phyloP scores from a whole-genome alignment of 2,888 invertebrate genomes.

The Strigamia transsilvanica region DNA sequence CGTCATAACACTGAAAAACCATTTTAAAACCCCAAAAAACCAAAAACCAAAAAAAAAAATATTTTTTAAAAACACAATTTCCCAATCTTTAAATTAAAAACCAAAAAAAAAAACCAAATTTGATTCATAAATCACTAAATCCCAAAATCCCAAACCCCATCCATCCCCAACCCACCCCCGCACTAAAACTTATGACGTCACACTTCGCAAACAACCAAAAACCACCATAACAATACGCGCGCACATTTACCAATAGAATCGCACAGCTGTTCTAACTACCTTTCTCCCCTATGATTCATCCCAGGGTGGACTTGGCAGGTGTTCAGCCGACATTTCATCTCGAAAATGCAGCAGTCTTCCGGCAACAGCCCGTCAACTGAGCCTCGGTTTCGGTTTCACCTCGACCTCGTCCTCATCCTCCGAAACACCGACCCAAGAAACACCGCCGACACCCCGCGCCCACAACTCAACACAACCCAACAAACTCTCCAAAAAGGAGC shows the following conservation, averaged over 20 bases:
- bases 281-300: neutral
- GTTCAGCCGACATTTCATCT: slow-evolving; percentile 3
- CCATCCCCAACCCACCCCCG: too few species aligned
- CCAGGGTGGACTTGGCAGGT: slow-evolving; percentile 46
- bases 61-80: neutral
- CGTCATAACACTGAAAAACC: too few species aligned
- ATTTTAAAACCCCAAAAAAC: too few species aligned
- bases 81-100: too few species aligned
- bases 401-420: neutral
- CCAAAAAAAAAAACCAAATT: too few species aligned
- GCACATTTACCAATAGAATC: too few species aligned
- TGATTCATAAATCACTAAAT: too few species aligned
- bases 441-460: neutral
- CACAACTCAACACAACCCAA: neutral
- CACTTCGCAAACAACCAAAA: too few species aligned
- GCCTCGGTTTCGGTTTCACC: neutral
- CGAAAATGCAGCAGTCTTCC: slow-evolving; percentile 50
- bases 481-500: slow-evolving; percentile 57
- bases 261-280: slow-evolving; percentile 27
- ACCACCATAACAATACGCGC: too few species aligned
- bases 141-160: too few species aligned
- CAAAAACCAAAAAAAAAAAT: neutral
- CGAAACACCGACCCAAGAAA: slow-evolving; percentile 8
- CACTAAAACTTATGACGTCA: too few species aligned
- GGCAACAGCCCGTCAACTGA: slow-evolving; percentile 42